phyloP scores from a whole-genome alignment of 2,888 invertebrate genomes.

The Diloba caeruleocephala region DNA sequence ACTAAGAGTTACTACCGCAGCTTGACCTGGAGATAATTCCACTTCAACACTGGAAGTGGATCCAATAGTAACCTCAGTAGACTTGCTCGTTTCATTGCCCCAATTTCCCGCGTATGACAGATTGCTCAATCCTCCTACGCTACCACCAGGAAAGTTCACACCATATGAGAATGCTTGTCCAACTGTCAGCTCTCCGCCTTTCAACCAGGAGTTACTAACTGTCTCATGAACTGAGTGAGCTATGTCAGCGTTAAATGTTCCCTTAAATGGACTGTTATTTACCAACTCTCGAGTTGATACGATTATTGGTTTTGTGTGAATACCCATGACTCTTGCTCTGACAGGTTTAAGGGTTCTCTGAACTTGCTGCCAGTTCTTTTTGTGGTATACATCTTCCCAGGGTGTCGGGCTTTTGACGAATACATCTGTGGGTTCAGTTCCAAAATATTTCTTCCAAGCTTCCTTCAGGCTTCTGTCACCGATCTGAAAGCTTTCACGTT shows the following conservation, averaged over 20 bases:
- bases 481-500: slow-evolving; percentile 53
- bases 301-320: slow-evolving; percentile 40
- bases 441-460: slow-evolving; percentile 44
- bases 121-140: slow-evolving; percentile 2
- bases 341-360: slow-evolving; percentile 50
- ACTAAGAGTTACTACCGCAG: slow-evolving; percentile 9
- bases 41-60: slow-evolving; percentile 12
- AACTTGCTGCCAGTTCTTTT: slow-evolving; percentile 58
- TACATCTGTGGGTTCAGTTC: slow-evolving; percentile 51
- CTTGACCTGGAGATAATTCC: slow-evolving; percentile 17
- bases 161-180: slow-evolving; percentile 23
- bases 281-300: slow-evolving; percentile 45
- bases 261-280: slow-evolving; percentile 47
- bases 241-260: slow-evolving; percentile 51
- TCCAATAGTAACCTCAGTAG: slow-evolving; percentile 15
- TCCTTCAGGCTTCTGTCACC: slow-evolving; percentile 53
- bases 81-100: slow-evolving; percentile 9
- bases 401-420: slow-evolving; percentile 63
- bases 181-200: slow-evolving; percentile 35
- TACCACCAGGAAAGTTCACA: slow-evolving; percentile 3
- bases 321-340: slow-evolving; percentile 42
- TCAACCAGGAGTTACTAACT: slow-evolving; percentile 54
- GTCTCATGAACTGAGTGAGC: slow-evolving; percentile 53
- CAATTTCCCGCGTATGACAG: slow-evolving; percentile 14
- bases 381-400: slow-evolving; percentile 63